Evolutionary conservation across 2,113 vertebrate genomes (phyloP).

Genomic region (Macaca fascicularis): T2T-MFA8v1.1 NC_088376.1:89197001-89197500

Average conservation of each 20-base stretch:
- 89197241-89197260: constrained; percentile 71
- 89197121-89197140: constrained; percentile 62
- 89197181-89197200: constrained; percentile 80
- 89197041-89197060: background rate
- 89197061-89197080: background rate
- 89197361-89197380: constrained; percentile 77
- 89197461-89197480: constrained; percentile 78
- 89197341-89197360: constrained; percentile 76
- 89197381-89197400: constrained; percentile 68
- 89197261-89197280: constrained; percentile 70
- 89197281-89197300: constrained; percentile 75
- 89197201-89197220: constrained; percentile 79
- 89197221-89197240: constrained; percentile 61
- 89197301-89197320: constrained; percentile 76
- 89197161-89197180: constrained; percentile 76
- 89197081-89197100: background rate
- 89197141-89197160: constrained; percentile 49
- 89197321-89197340: constrained; percentile 72
- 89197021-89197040: constrained; percentile 53
- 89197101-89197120: background rate
- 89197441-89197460: constrained; percentile 61
- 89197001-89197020: background rate
- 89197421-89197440: constrained; percentile 65
- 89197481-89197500: constrained; percentile 78
- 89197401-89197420: constrained; percentile 75